Evolutionary conservation across 2,113 vertebrate species (phyloP).

Genomic region (Noctilio leporinus): DNA sequence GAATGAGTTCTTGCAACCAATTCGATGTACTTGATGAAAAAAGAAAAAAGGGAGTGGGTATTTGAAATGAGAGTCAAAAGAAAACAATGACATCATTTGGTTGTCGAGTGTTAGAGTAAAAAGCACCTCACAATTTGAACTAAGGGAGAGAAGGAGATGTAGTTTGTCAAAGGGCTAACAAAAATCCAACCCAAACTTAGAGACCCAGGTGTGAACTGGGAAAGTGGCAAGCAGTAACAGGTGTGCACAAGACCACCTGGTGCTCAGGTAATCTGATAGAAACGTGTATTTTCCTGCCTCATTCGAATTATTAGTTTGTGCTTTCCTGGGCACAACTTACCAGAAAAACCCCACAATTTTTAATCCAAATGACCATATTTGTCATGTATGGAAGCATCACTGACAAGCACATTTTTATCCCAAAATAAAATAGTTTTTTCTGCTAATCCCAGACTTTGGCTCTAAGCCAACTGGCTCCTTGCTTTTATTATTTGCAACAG

Average conservation of each 20-base stretch:
- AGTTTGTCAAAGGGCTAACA: not conserved
- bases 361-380: slow-evolving; percentile 15
- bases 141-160: not conserved
- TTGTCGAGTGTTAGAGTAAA: not conserved
- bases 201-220: not conserved
- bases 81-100: not conserved
- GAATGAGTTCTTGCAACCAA: not conserved
- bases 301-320: slow-evolving; percentile 40
- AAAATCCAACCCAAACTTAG: not conserved
- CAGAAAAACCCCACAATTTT: not conserved
- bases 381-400: not conserved
- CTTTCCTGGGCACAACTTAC: not conserved
- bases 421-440: slow-evolving; percentile 54
- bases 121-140: not conserved
- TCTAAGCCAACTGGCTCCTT: slow-evolving; percentile 54
- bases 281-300: not conserved
- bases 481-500: slow-evolving; percentile 74
- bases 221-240: not conserved
- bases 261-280: not conserved
- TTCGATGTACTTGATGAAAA: not conserved
- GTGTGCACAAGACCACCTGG: not conserved
- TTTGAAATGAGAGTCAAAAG: not conserved
- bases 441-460: slow-evolving; percentile 64
- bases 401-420: slow-evolving; percentile 35
- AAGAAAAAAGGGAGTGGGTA: not conserved